Conservation (phyloP, 1,140 invertebrate species). For the Batillaria attramentaria region DNA sequence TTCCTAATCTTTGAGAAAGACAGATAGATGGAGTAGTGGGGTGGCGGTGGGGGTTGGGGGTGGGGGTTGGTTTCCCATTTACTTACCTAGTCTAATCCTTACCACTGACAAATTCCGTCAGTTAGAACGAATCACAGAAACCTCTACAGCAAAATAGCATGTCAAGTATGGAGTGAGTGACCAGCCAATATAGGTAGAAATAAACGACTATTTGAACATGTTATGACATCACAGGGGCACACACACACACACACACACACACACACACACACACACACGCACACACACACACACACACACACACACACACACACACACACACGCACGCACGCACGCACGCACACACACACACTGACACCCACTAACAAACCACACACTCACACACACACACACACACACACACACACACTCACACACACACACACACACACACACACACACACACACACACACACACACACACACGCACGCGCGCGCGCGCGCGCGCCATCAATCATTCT, state of each 20-base stretch:
- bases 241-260: not conserved
- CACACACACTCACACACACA: not conserved
- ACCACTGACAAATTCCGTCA: not conserved
- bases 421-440: not conserved
- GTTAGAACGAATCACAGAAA: not conserved
- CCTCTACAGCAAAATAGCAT: not conserved
- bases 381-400: not conserved
- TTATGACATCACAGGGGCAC: not conserved
- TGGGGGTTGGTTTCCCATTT: no score
- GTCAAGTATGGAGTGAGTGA: not conserved
- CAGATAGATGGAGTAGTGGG: no score
- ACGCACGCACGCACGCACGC: constrained; percentile 3
- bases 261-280: constrained; percentile 6
- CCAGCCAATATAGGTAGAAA: not conserved
- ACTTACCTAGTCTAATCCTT: not conserved
- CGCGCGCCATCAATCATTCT: no score
- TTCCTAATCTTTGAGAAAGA: no score
- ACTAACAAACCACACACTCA: not conserved
- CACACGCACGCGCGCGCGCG: no score
- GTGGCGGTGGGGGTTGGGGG: no score
- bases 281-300: constrained; percentile 11
- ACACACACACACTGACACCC: not conserved
- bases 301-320: not conserved
- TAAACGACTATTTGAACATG: not conserved
- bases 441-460: not conserved